Evolutionary conservation across 2,797 vertebrate genomes (phyloP), one percentile per base, ranked within the genome.

Genomic region (Acanthurus tractus): DNA sequence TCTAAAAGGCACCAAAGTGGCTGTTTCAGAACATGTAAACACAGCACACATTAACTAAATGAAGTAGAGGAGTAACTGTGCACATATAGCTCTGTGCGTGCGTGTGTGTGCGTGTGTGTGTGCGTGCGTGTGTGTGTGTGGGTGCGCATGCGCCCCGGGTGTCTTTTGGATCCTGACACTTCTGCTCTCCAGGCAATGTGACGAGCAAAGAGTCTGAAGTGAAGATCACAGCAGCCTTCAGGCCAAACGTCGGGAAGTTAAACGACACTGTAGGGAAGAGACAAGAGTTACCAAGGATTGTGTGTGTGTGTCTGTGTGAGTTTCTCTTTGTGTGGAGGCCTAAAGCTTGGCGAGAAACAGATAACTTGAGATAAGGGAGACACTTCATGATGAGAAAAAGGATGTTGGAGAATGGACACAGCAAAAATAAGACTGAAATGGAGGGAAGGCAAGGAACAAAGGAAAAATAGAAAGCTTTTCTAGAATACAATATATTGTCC

Each of bases 161-260:
- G 57, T 61, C n/a, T 44, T 25, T 52, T 66, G 44, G 63, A 78
- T 82, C 62, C 34, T 64, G 76, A 70, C 68, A 77, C 4, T 52
- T 81, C 20, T 61, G 44, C 48, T 79, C 83, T 76, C 65, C 54
- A 68, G 79, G 83, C 82, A 70, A 56, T 40, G 44, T 74, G 70
- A 81, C 10, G 9, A 74, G 70, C 4, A 76, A 69, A 79, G 65
- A 59, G 38, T 79, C 54, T 83, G 63, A 84, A 76, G 74, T 67
- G 79, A 83, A 82, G 64, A 87, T 88, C 69, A 83, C 73, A 79
- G 82, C 67, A 69, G 76, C 82, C 72, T 88, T 83, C 58, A 75
- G 84, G 61, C 81, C 70, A 82, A 82, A 86, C 10, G 66, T 70
- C n/a, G 2, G 75, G 36, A 78, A 70, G 79, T 71, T 76, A 75